These are phyloP conservation scores for Polydrusus cervinus DNA, from an alignment of 2,888 invertebrate species.

Conservation along the genomic window DNA sequence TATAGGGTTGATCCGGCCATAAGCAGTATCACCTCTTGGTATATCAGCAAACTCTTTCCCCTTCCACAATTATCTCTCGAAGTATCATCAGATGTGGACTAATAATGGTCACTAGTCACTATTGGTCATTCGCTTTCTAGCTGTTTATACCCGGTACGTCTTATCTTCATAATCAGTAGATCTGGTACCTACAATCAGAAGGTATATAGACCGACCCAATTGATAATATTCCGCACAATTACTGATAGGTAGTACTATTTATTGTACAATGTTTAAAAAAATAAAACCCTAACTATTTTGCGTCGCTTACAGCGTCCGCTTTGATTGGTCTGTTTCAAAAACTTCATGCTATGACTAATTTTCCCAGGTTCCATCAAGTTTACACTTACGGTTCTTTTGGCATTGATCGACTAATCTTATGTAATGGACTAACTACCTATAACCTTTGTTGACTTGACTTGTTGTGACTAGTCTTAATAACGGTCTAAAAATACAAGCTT, in stretches of 20 bases:
- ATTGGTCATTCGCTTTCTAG: too few species aligned
- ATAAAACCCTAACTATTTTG: slow-evolving; percentile 3
- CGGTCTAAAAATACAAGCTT: slow-evolving; percentile 7
- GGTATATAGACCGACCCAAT: too few species aligned
- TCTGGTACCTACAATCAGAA: too few species aligned
- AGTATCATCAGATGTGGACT: too few species aligned
- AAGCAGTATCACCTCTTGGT: too few species aligned
- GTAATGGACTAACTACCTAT: neutral
- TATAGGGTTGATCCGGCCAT: too few species aligned
- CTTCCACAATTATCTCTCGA: too few species aligned
- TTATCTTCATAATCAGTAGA: too few species aligned
- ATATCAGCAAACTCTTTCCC: too few species aligned
- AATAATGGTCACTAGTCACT: too few species aligned
- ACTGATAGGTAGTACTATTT: neutral
- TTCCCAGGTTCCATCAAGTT: slow-evolving; percentile 3
- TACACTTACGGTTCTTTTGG: slow-evolving; percentile 23
- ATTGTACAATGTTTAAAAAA: neutral
- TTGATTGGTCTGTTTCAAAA: slow-evolving; percentile 19
- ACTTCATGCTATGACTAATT: slow-evolving; percentile 30
- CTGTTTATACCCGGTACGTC: too few species aligned
- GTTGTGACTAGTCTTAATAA: slow-evolving; percentile 17
- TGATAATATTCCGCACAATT: too few species aligned
- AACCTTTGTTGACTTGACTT: slow-evolving; percentile 1
- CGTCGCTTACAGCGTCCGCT: neutral
- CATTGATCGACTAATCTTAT: slow-evolving; percentile 5